phyloP scores from a whole-genome alignment of 2,113 vertebrate species.

The Syngnathus scovelli region DNA sequence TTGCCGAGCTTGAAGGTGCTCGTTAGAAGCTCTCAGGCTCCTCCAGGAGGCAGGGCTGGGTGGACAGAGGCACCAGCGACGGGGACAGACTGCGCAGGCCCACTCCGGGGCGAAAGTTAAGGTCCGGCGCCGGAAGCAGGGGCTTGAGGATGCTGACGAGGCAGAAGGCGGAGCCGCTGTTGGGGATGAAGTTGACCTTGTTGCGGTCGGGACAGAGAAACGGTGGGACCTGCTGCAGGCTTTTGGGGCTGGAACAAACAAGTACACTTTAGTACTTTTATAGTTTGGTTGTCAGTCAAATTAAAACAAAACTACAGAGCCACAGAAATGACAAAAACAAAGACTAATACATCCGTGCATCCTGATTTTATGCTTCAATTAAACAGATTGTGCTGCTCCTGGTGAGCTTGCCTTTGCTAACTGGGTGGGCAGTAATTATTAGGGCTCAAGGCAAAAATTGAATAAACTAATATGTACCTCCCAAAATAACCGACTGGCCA shows the following conservation, averaged over 20 bases:
- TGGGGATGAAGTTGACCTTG: constrained; percentile 99
- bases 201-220: constrained; percentile 99
- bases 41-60: constrained; percentile 85
- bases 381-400: too few relatives aligned
- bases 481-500: too few relatives aligned
- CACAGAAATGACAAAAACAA: neutral
- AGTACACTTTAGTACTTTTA: neutral
- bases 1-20: neutral
- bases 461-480: too few relatives aligned
- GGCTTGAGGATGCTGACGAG: constrained; percentile 99
- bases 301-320: neutral
- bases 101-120: constrained; percentile 76
- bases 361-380: too few relatives aligned
- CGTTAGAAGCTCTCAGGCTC: constrained; percentile 86
- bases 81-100: constrained; percentile 82
- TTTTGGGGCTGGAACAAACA: constrained; percentile 79
- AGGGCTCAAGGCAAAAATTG: too few relatives aligned
- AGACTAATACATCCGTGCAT: too few relatives aligned
- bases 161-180: constrained; percentile 98
- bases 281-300: neutral
- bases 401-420: too few relatives aligned
- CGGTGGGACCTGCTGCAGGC: constrained; percentile 87
- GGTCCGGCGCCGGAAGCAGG: constrained; percentile 87
- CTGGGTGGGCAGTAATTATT: too few relatives aligned
- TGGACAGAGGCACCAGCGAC: constrained; percentile 81